phyloP scores from a whole-genome alignment of 2,888 invertebrate genomes.

The Ophraella communa region DNA sequence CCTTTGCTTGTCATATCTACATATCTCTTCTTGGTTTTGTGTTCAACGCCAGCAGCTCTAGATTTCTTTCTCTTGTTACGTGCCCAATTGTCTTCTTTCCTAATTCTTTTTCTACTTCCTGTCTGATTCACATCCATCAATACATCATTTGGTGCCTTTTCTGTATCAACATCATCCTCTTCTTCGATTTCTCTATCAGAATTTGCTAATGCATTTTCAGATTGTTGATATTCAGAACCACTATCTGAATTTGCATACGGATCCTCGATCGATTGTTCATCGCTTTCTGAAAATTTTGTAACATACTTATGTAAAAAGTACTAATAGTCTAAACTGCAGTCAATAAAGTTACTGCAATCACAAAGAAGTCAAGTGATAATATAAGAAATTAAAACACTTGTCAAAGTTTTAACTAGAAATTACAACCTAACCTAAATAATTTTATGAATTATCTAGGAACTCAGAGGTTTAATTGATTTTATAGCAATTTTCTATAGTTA shows the following conservation, averaged over 20 bases:
- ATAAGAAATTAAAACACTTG: no score
- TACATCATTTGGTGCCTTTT: background rate
- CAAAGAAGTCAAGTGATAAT: background rate
- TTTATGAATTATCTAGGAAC: no score
- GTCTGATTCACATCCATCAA: background rate
- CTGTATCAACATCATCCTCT: background rate
- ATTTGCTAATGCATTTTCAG: background rate
- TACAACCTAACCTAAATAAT: no score
- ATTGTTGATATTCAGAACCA: background rate
- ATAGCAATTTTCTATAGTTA: background rate
- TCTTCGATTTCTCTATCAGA: background rate
- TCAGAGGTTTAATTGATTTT: no score
- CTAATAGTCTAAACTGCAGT: no score
- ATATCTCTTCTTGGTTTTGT: background rate
- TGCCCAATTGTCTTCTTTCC: background rate
- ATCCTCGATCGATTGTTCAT: no score
- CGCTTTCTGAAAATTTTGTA: no score
- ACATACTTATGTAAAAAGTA: no score
- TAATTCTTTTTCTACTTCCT: background rate
- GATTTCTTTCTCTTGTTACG: background rate
- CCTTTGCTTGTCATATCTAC: background rate
- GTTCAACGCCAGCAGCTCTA: background rate
- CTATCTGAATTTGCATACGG: background rate
- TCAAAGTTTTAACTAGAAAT: no score
- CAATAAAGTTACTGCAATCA: no score